phyloP scores from a whole-genome alignment of 2,888 invertebrate genomes.

The Synergus gifuensis region DNA sequence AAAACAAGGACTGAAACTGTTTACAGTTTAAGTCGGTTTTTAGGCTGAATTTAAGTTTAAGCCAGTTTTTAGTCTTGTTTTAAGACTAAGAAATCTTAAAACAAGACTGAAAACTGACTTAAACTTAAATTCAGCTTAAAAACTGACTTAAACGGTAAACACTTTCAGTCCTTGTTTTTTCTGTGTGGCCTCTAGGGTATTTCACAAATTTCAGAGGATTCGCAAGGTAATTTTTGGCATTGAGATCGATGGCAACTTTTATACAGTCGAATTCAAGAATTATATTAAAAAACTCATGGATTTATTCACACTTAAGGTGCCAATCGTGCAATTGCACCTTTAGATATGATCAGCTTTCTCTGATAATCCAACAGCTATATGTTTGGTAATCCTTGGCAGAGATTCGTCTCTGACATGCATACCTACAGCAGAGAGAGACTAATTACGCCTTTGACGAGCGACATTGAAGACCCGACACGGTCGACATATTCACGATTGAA shows the following conservation, averaged over 20 bases:
- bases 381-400: conserved; percentile 28
- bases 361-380: conserved; percentile 6
- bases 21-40: no score
- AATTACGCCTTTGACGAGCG: conserved; percentile 42
- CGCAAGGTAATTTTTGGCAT: background rate
- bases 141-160: no score
- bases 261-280: background rate
- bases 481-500: conserved; percentile 41
- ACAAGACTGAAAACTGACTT: no score
- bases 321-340: background rate
- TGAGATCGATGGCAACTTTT: background rate
- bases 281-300: no score
- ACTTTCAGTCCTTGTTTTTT: no score
- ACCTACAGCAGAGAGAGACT: conserved; percentile 36
- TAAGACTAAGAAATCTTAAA: no score
- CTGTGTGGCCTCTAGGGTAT: conserved; percentile 51
- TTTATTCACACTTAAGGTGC: background rate
- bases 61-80: no score
- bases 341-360: background rate
- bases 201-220: conserved; percentile 10
- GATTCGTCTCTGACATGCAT: conserved; percentile 32
- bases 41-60: no score
- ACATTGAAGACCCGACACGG: conserved; percentile 35
- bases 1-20: no score
- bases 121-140: no score